These are phyloP conservation scores for Amiota communis DNA, from an alignment of 2,888 invertebrate genomes.

Conservation along the genomic window DNA sequence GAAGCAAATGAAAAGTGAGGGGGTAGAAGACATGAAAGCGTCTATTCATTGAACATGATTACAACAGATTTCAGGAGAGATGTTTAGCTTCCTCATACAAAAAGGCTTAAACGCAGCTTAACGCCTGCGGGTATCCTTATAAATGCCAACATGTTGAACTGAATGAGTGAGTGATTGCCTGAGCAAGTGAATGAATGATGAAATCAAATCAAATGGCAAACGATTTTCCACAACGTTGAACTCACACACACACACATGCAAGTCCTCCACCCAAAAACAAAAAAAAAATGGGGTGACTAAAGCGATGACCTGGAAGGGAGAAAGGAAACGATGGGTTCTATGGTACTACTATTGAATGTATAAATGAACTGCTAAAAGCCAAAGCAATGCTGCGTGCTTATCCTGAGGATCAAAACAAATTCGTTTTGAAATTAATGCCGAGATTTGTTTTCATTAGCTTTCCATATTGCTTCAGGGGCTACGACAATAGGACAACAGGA, in stretches of 20 bases:
- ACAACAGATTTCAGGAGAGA: constrained; percentile 52
- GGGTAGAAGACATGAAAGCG: constrained; percentile 34
- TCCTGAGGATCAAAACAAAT: constrained; percentile 71
- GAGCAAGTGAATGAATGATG: constrained; percentile 53
- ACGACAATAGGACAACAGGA: constrained; percentile 28
- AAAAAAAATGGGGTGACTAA: no score
- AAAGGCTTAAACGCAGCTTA: constrained; percentile 53
- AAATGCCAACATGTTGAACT: not conserved
- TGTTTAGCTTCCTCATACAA: constrained; percentile 30
- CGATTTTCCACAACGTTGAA: constrained; percentile 41
- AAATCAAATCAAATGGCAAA: constrained; percentile 55
- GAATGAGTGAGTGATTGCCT: not conserved
- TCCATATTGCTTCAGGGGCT: not conserved
- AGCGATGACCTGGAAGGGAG: no score
- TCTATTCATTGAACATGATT: constrained; percentile 45
- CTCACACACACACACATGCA: not conserved
- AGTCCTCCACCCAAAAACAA: no score
- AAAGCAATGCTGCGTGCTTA: constrained; percentile 58
- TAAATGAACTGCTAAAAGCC: constrained; percentile 46
- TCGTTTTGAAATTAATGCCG: constrained; percentile 70
- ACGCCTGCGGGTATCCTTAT: constrained; percentile 37
- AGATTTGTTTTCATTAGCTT: constrained; percentile 69
- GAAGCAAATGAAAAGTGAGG: constrained; percentile 27
- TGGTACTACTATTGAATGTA: not conserved
- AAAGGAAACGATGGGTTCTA: not conserved